Percentiles rank a stretch among this genome's conserved stretches.
These are phyloP conservation scores for Myiozetetes cayanensis DNA, from an alignment of 2,113 vertebrate species.

Conservation along the genomic window DNA sequence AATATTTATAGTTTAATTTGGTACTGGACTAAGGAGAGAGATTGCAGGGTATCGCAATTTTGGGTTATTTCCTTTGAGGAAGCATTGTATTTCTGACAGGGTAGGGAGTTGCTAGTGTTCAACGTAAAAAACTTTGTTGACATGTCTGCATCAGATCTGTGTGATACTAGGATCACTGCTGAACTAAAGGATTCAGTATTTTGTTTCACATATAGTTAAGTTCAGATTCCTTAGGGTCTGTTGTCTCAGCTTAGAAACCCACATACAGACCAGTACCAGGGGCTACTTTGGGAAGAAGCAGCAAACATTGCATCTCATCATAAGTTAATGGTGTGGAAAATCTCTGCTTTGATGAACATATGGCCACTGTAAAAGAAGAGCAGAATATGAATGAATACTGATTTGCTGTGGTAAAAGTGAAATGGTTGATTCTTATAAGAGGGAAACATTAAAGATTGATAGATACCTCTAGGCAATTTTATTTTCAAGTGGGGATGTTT, in stretches of 20 bases:
- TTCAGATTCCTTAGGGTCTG: background rate
- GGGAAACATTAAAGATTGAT: background rate
- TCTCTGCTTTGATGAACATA: slow-evolving; percentile 48
- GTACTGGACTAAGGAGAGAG: background rate
- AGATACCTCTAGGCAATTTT: slow-evolving; percentile 2
- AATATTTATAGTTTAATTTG: background rate
- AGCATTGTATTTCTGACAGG: background rate
- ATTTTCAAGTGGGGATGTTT: background rate
- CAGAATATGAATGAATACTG: slow-evolving; percentile 14
- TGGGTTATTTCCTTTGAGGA: background rate
- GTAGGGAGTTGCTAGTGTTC: background rate
- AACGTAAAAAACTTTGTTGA: background rate
- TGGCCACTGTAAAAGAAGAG: slow-evolving; percentile 19
- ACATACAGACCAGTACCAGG: background rate
- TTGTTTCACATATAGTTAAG: background rate
- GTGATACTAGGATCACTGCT: background rate
- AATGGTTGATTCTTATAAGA: background rate
- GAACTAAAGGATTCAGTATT: background rate
- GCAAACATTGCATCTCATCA: slow-evolving; percentile 10
- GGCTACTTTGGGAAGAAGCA: background rate
- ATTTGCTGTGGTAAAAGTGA: slow-evolving; percentile 9
- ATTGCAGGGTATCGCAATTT: background rate
- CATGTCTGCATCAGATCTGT: background rate
- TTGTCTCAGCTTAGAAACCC: background rate
- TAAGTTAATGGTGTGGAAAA: slow-evolving; percentile 38